phyloP scores from a whole-genome alignment of 2,113 vertebrate species.

The Apus apus region DNA sequence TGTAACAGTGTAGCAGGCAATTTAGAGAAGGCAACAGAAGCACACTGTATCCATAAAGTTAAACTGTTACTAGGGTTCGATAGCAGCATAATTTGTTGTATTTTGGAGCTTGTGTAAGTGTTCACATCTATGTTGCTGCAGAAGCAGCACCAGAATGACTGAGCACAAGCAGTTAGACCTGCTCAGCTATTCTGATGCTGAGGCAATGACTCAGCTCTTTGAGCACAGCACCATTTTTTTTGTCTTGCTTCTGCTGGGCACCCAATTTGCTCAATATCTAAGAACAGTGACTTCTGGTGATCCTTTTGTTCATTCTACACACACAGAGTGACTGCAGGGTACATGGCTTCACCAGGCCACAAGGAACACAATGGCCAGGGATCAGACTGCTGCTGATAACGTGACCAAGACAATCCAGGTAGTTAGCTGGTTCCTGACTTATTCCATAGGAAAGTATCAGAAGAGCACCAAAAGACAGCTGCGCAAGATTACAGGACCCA shows the following conservation, averaged over 20 bases:
- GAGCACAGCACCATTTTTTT: background rate
- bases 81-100: background rate
- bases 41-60: background rate
- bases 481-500: background rate
- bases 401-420: background rate
- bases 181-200: background rate
- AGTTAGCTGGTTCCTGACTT: background rate
- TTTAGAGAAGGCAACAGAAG: background rate
- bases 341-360: background rate
- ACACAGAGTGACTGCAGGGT: background rate
- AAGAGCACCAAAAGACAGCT: background rate
- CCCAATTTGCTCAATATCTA: background rate
- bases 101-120: background rate
- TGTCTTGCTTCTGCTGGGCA: background rate
- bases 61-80: background rate
- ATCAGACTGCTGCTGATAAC: background rate
- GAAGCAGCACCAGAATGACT: background rate
- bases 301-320: background rate
- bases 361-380: background rate
- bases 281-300: background rate
- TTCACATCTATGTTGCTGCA: accelerated
- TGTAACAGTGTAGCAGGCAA: background rate
- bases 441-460: background rate
- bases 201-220: background rate
- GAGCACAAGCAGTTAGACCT: background rate